These are phyloP conservation scores for Passer montanus DNA, from an alignment of 2,113 vertebrate genomes.

Conservation along the genomic window DNA sequence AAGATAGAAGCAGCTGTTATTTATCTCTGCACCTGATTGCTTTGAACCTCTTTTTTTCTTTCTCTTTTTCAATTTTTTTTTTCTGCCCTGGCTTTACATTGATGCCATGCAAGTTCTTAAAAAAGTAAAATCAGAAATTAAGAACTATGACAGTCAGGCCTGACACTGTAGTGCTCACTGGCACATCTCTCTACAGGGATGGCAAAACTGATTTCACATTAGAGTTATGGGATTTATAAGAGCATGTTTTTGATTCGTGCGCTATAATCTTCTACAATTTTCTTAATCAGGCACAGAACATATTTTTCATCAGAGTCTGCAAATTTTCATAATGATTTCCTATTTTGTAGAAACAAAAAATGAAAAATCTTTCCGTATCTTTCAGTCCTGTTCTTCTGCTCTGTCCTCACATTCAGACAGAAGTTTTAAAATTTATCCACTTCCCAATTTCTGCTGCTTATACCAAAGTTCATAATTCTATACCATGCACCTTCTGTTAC, in stretches of 20 bases:
- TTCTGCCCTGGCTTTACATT: background rate
- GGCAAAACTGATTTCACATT: background rate
- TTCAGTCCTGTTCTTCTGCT: background rate
- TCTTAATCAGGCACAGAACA: background rate
- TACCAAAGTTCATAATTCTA: background rate
- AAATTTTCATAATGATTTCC: background rate
- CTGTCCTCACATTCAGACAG: background rate
- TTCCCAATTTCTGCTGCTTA: background rate
- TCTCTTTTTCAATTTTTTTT: too few relatives aligned
- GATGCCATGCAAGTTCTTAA: background rate
- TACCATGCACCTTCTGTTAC: background rate
- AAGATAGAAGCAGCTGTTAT: background rate
- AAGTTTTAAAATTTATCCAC: background rate
- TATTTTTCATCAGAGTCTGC: background rate
- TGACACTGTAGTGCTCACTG: background rate
- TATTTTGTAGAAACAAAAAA: background rate
- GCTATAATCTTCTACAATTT: background rate
- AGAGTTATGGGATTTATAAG: background rate
- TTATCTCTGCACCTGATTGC: background rate
- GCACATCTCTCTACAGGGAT: background rate
- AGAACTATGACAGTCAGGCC: background rate
- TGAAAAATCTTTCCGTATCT: background rate
- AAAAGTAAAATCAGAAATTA: background rate
- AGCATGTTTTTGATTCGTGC: rapidly evolving
- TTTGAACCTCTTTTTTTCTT: background rate